Evolutionary conservation across 2,888 invertebrate species (phyloP), one percentile per base, ranked within the genome.

Genomic region (Carcina quercana): DNA sequence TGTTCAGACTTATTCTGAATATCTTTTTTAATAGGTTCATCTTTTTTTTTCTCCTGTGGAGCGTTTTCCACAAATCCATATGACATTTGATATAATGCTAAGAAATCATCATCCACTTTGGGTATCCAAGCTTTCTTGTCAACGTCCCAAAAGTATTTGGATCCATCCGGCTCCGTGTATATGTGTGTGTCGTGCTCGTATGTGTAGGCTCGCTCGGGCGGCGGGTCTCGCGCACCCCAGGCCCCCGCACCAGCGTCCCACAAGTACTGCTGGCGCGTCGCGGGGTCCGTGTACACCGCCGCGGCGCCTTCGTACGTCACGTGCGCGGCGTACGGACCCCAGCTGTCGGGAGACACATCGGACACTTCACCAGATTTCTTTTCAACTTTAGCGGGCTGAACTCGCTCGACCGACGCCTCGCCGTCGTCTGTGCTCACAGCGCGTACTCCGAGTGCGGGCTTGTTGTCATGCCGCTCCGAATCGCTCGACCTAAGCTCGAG

Each of bases 61-160:
- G 76, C 84, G 47, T 89, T 88, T 52, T 93, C 90, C 26, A 89
- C 85, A 66, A 95, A 94, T 3, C 95, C 95, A 75, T 98, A 98
- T 57, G 87, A 95, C 89, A 98, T 92, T 78, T 98, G 97, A 82
- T 99, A 99, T 34, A 88, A 87, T 0, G 98, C 98, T 83, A 98
- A 88, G 60, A 98, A 98, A 53, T 98, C 96, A 55, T 97, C 97
- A 80, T 97, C 96, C 40, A 98, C 89, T 87, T 95, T 96, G 1
- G 98, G 98, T 75, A 98, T 93, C 97, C 98, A 99, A 3, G 97
- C 97, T 57, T 89, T 92, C 66, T 94, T 97, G 21, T 89, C 89
- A 13, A 86, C 86, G 75, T 98, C 97, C 96, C 96, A 98, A 59
- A 97, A 93, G 68, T 89, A 96, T 40, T 91, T 91, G 0, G 91